Evolutionary conservation across 2,888 invertebrate genomes (phyloP).

Genomic region (Muscina levida): DNA sequence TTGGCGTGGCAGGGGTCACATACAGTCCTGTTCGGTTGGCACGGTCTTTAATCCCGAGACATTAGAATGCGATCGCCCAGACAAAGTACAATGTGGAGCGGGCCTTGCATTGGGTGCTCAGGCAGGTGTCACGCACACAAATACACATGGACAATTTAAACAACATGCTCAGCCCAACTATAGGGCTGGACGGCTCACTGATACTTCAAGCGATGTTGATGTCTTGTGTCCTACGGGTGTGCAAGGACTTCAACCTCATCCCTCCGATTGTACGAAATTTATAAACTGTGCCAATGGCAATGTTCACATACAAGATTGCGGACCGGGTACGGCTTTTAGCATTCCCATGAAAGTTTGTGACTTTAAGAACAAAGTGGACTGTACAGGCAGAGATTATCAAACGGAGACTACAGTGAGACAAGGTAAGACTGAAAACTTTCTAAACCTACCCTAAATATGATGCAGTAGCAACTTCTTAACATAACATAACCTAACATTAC

Average conservation of each 20-base stretch:
- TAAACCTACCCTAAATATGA: background rate
- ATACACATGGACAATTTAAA: slow-evolving; percentile 16
- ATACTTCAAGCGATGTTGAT: slow-evolving; percentile 57
- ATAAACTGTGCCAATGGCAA: slow-evolving; percentile 83
- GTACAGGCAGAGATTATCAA: slow-evolving; percentile 70
- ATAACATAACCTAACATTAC: background rate
- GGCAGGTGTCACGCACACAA: background rate
- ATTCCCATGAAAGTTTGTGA: slow-evolving; percentile 82
- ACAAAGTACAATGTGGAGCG: slow-evolving; percentile 82
- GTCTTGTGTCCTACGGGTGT: slow-evolving; percentile 80
- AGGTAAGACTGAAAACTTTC: slow-evolving; percentile 35
- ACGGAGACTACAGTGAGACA: background rate
- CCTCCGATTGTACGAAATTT: slow-evolving; percentile 83
- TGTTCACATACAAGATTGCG: slow-evolving; percentile 83
- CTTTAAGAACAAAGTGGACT: slow-evolving; percentile 82
- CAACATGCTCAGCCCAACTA: slow-evolving; percentile 37
- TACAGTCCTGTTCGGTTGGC: slow-evolving; percentile 84
- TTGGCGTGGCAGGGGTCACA: slow-evolving; percentile 83
- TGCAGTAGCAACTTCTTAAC: background rate
- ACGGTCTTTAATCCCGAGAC: slow-evolving; percentile 84
- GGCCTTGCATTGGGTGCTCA: slow-evolving; percentile 48
- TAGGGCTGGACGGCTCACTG: slow-evolving; percentile 66
- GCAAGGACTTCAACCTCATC: slow-evolving; percentile 82
- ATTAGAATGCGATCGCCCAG: slow-evolving; percentile 83
- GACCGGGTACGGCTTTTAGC: slow-evolving; percentile 84